Base-by-base conservation (phyloP, 2,888 invertebrate genomes). In the Ctena decussata region DNA sequence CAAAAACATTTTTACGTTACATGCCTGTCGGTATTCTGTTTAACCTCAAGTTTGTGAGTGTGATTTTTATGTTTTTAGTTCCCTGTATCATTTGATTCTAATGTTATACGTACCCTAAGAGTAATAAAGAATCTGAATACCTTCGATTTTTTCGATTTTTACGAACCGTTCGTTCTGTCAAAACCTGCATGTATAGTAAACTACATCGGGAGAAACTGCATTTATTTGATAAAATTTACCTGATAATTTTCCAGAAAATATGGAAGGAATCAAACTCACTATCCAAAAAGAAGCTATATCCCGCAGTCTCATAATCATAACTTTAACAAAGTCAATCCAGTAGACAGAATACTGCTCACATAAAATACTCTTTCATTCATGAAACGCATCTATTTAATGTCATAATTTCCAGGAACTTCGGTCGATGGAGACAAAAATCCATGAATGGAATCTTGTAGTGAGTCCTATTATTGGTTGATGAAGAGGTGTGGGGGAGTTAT, bases 351-450 rank as follows among this genome's bases (percentile, higher is more conserved):
- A 65, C 32, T 1, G 18, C 35, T 21, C 3, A 21, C 30, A 65
- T 65, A 35, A 65, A 65, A 65, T 65, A 24, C 32, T 12, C 32
- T 65, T 65, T 35, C 65, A 65, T 65, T 65, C 65, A 65, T 65
- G 65, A 35, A 18, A 24, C 35, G 6, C 18, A 18, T 32, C 35
- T 30, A 12, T 57, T 57, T 27, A 27, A 57, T 57, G 8, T n/a
- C 57, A 57, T 57, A 27, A 57, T 27, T 57, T n/a, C 21, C 57
- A 57, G 27, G n/a, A 57, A 6, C 57, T 27, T 24, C 27, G 57
- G 57, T 57, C 57, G 57, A 57, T 57, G 57, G n/a, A 49, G 49
- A 49, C 18, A 49, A n/a, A 49, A 49, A 41, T 41, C 6, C 6
- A 41, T 6, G 41, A 41, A 41, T 41, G 6, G 41, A 41, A 41